Evolutionary conservation across 1,140 invertebrate genomes (phyloP).

Genomic region (Pollicipes pollicipes): DNA sequence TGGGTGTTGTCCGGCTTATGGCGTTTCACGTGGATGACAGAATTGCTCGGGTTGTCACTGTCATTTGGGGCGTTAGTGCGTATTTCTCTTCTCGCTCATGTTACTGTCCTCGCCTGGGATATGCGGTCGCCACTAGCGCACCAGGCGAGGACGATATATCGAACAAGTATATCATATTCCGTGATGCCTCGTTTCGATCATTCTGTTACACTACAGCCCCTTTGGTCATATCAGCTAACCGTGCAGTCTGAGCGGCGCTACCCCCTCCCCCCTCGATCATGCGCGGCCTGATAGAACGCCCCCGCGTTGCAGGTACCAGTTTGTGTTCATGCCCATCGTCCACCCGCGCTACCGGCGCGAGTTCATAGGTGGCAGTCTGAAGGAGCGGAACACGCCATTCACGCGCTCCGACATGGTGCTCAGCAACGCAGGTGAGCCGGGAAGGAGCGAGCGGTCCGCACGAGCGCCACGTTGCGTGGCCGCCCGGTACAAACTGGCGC

Average conservation of each 20-base stretch:
- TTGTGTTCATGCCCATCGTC: conserved; percentile 39
- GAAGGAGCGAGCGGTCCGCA: conserved; percentile 6
- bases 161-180: conserved; percentile 24
- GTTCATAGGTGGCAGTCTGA: conserved; percentile 34
- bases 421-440: conserved; percentile 34
- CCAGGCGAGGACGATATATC: conserved; percentile 14
- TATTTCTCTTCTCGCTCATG: background rate
- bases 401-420: conserved; percentile 45
- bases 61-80: conserved; percentile 8
- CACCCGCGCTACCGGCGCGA: conserved; percentile 42
- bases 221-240: conserved; percentile 22
- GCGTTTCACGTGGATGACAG: conserved; percentile 3
- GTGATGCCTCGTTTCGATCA: conserved; percentile 16
- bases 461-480: too few species aligned
- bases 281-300: conserved; percentile 20
- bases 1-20: background rate
- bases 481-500: too few species aligned
- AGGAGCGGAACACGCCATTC: conserved; percentile 35
- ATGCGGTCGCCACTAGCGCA: conserved; percentile 11
- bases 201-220: conserved; percentile 15
- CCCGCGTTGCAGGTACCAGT: conserved; percentile 26
- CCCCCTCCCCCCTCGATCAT: too few species aligned
- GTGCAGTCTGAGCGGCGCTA: too few species aligned
- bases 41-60: conserved; percentile 15
- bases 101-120: conserved; percentile 5